Evolutionary conservation across 2,797 vertebrate genomes (phyloP).

Genomic region (Gallirallus australis): DNA sequence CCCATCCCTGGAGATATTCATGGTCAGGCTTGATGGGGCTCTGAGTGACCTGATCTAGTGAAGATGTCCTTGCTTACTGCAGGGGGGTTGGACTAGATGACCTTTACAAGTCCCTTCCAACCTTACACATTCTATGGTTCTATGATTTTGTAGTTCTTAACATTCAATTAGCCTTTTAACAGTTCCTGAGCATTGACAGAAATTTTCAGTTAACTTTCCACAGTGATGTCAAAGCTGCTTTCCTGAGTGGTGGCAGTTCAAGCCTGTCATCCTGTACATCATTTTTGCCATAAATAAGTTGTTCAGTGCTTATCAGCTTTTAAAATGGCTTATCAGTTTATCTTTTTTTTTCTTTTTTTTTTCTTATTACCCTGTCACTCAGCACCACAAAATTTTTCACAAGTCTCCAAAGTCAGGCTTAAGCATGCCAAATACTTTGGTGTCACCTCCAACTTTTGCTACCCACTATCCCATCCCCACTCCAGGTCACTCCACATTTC

Average conservation of each 20-base stretch:
- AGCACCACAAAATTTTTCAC: not conserved
- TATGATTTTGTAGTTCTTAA: not conserved
- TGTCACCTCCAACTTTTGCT: not conserved
- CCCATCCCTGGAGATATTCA: no score
- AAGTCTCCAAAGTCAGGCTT: not conserved
- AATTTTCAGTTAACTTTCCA: not conserved
- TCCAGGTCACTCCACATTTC: not conserved
- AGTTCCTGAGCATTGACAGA: not conserved
- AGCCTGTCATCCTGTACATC: not conserved
- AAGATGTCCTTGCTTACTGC: no score
- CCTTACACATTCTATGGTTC: no score
- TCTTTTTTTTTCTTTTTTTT: not conserved
- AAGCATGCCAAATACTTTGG: not conserved
- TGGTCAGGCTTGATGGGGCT: no score
- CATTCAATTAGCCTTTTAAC: not conserved
- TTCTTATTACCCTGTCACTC: not conserved
- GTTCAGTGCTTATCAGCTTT: not conserved
- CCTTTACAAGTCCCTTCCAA: no score
- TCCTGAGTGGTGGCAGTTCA: not conserved
- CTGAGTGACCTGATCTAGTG: no score
- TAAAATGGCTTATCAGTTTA: not conserved
- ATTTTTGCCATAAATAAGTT: not conserved
- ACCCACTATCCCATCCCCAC: fast-evolving
- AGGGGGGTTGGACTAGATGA: no score
- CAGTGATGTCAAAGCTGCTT: not conserved